A percentile compares a stretch with the other conserved stretches of the same genome.
Evolutionary conservation across 2,113 vertebrate genomes (phyloP).

Genomic region (Pseudolaguvia tuberculata): DNA sequence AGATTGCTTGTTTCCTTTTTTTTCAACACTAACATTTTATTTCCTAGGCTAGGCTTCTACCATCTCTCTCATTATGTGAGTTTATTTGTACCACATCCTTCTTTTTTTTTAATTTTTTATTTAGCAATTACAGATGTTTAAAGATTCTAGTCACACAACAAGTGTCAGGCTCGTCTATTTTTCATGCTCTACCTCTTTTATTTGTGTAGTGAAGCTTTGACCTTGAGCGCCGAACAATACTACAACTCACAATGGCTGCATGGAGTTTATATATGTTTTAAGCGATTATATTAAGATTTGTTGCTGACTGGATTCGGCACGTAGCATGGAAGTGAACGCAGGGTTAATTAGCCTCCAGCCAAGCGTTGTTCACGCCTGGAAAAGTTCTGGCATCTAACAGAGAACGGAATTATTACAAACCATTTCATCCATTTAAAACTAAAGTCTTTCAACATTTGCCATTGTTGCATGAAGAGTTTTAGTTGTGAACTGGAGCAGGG

Average conservation of each 20-base stretch:
- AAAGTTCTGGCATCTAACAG: slow-evolving; percentile 18
- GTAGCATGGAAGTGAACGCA: slow-evolving; percentile 49
- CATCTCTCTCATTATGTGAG: neutral
- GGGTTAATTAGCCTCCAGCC: slow-evolving; percentile 56
- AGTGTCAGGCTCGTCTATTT: neutral
- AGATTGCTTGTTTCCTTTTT: neutral
- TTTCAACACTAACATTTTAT: neutral
- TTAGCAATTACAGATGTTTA: neutral
- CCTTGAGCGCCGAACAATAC: neutral
- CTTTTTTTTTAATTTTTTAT: neutral
- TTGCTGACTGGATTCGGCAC: slow-evolving; percentile 4
- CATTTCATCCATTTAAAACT: slow-evolving; percentile 17
- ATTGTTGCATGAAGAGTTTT: neutral
- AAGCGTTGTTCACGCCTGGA: slow-evolving; percentile 45
- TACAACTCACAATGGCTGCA: neutral
- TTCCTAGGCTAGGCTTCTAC: neutral
- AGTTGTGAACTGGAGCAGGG: neutral
- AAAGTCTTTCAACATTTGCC: neutral
- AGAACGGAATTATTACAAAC: slow-evolving; percentile 19
- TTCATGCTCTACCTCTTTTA: neutral
- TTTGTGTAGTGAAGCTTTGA: neutral
- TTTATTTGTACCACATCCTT: neutral
- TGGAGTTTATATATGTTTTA: neutral
- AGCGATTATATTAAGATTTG: neutral
- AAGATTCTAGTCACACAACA: neutral